phyloP scores from a whole-genome alignment of 2,888 invertebrate genomes.

The Melitaea athalia region DNA sequence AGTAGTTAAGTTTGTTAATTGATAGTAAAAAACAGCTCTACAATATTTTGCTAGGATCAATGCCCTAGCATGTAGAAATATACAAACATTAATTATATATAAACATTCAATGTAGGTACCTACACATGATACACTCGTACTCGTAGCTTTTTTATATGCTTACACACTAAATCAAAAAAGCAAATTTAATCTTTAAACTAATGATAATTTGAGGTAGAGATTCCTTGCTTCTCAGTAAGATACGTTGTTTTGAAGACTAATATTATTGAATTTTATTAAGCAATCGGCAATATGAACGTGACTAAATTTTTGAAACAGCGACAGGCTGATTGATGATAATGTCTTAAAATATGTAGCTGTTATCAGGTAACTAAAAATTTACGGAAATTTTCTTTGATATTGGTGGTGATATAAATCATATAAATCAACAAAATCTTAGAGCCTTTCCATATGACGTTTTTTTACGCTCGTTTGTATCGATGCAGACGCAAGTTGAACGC shows the following conservation, averaged over 20 bases:
- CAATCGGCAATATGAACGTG: constrained; percentile 26
- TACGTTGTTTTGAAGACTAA: constrained; percentile 12
- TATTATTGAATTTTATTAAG: constrained; percentile 8
- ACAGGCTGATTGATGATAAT: constrained; percentile 1
- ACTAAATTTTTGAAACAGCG: constrained; percentile 21
- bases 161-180: too few species aligned
- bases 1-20: not conserved
- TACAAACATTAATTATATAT: not conserved
- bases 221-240: not conserved
- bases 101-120: too few species aligned
- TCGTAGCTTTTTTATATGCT: too few species aligned
- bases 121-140: too few species aligned
- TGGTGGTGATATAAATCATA: too few species aligned
- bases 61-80: not conserved
- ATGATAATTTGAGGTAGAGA: not conserved
- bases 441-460: too few species aligned
- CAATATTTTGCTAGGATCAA: constrained; percentile 5
- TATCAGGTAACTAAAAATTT: too few species aligned
- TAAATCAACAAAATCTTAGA: too few species aligned
- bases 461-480: too few species aligned
- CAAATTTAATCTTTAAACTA: not conserved
- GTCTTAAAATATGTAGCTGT: not conserved
- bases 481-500: too few species aligned
- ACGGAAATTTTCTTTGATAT: too few species aligned
- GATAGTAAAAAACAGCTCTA: not conserved